Percentiles rank a stretch among this genome's conserved stretches.
Evolutionary conservation across 2,888 invertebrate genomes (phyloP).

Genomic region (Cremastobaeus sp.): DNA sequence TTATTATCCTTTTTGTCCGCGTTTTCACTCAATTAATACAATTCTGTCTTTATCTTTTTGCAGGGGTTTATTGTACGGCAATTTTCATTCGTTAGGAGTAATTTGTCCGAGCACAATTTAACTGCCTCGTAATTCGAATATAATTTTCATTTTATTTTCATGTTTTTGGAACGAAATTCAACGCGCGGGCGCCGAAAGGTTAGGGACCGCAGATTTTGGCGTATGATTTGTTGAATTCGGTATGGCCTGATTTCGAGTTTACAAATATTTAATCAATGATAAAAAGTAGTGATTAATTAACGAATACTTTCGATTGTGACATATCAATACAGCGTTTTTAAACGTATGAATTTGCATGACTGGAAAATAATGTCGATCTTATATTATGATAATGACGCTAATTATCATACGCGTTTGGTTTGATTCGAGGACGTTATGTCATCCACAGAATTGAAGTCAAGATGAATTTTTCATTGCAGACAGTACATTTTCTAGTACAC

Average conservation of each 20-base stretch:
- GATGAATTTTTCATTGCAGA: constrained; percentile 11
- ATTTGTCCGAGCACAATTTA: too few species aligned
- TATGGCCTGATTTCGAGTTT: too few species aligned
- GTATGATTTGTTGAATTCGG: too few species aligned
- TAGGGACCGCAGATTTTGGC: too few species aligned
- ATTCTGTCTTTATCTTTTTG: too few species aligned
- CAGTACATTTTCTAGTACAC: constrained; percentile 4
- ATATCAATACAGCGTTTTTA: not conserved
- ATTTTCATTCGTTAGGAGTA: too few species aligned
- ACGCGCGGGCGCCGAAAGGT: too few species aligned
- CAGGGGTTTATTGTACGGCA: too few species aligned
- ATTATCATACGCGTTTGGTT: constrained; percentile 36
- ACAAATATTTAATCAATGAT: too few species aligned
- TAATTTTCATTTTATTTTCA: constrained; percentile 1
- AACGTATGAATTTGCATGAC: constrained; percentile 20
- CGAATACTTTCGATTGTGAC: too few species aligned
- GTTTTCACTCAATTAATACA: constrained; percentile 27
- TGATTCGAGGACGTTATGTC: constrained; percentile 12
- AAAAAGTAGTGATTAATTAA: too few species aligned
- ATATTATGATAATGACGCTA: constrained; percentile 15
- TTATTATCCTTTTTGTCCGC: constrained; percentile 45
- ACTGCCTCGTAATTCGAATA: too few species aligned
- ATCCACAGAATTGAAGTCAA: constrained; percentile 1
- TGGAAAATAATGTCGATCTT: constrained; percentile 23
- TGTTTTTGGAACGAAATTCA: not conserved